Percentiles rank a stretch among this genome's conserved stretches.
Evolutionary conservation across 2,888 invertebrate genomes (phyloP).

Genomic region (Sesia bembeciformis): DNA sequence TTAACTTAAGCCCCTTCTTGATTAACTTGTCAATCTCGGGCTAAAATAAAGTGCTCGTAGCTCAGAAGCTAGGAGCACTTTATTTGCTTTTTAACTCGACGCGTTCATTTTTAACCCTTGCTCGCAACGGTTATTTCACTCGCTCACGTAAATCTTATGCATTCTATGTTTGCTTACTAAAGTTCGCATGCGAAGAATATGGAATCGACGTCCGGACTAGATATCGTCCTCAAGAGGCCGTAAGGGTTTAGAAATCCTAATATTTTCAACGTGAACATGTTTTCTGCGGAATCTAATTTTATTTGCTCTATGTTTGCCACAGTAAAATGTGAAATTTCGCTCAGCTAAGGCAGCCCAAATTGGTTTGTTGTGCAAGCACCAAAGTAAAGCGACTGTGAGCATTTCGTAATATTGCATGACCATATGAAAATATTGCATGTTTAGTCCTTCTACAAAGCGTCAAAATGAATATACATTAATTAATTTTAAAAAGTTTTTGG

Average conservation of each 20-base stretch:
- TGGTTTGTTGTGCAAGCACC: constrained; percentile 43
- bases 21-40: constrained; percentile 10
- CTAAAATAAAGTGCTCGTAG: background rate
- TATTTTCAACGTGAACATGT: constrained; percentile 23
- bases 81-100: background rate
- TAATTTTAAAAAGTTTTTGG: background rate
- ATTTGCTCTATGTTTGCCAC: constrained; percentile 41
- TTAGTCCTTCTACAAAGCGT: background rate
- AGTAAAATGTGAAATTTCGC: constrained; percentile 48
- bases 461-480: background rate
- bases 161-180: too few species aligned
- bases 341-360: constrained; percentile 45
- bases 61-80: constrained; percentile 1
- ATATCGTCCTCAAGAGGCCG: too few species aligned
- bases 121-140: background rate
- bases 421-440: background rate
- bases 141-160: too few species aligned
- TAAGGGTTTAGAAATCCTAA: background rate
- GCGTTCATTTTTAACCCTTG: background rate
- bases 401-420: constrained; percentile 6
- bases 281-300: constrained; percentile 44
- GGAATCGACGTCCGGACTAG: too few species aligned
- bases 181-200: too few species aligned
- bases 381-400: constrained; percentile 37
- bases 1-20: constrained; percentile 6